Evolutionary conservation across 2,888 invertebrate genomes (phyloP).

Genomic region (Folsomia manolachei): DNA sequence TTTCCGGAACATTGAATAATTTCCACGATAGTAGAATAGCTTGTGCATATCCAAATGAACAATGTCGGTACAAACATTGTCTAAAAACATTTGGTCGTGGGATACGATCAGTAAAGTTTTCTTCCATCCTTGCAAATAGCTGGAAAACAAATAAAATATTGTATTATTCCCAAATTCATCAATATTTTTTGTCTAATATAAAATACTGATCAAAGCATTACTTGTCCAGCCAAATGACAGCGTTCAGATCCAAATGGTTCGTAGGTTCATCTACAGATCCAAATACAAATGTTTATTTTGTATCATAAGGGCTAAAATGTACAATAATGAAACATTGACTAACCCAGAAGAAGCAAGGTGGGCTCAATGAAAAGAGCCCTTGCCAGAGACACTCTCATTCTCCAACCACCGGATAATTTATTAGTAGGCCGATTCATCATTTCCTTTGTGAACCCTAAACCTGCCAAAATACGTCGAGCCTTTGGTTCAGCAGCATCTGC

Average conservation of each 20-base stretch:
- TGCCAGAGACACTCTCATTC: constrained; percentile 97
- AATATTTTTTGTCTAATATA: not conserved
- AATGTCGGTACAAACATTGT: constrained; percentile 98
- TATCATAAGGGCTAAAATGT: not conserved
- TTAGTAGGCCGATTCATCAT: constrained; percentile 80
- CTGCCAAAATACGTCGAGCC: constrained; percentile 92
- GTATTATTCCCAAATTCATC: not conserved
- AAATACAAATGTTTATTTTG: not conserved
- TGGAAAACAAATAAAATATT: constrained; percentile 54
- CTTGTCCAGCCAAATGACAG: constrained; percentile 99
- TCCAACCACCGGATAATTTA: constrained; percentile 81
- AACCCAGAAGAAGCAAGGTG: constrained; percentile 77
- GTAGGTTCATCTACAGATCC: constrained; percentile 84
- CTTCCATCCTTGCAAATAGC: constrained; percentile 96
- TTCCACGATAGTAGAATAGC: constrained; percentile 94
- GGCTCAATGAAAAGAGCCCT: constrained; percentile 96
- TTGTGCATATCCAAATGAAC: constrained; percentile 88
- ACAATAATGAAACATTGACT: constrained; percentile 9
- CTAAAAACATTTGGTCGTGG: constrained; percentile 99
- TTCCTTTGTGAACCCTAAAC: constrained; percentile 80
- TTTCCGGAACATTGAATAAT: constrained; percentile 97
- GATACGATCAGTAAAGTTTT: constrained; percentile 97
- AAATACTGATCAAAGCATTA: constrained; percentile 56
- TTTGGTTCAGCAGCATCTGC: constrained; percentile 97
- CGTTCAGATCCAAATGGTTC: constrained; percentile 97